A percentile compares a stretch with the other conserved stretches of the same genome.
Conservation (phyloP, 2,888 invertebrate species). For the Hesperia comma region DNA sequence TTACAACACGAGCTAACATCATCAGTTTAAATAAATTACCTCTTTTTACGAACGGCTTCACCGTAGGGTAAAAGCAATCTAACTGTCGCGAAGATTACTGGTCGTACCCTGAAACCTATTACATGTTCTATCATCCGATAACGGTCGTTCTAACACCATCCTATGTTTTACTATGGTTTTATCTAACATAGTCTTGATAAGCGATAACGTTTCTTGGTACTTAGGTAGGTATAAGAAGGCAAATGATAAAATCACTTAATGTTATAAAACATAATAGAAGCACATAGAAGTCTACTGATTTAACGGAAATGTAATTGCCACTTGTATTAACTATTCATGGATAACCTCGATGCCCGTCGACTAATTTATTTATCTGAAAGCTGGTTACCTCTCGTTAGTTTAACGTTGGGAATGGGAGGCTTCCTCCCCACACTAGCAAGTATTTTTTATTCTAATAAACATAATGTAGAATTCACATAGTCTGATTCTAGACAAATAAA, state of each 20-base stretch:
- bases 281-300: no score
- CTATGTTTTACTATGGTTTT: conserved; percentile 48
- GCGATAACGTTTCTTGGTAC: conserved; percentile 24
- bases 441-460: no score
- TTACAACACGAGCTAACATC: conserved; percentile 41
- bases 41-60: conserved; percentile 35
- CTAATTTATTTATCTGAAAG: no score
- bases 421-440: no score
- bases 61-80: conserved; percentile 58
- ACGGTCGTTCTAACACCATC: conserved; percentile 66
- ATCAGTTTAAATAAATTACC: conserved; percentile 35
- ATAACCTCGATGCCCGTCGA: no score
- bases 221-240: neutral
- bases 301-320: no score
- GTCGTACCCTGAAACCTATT: conserved; percentile 63
- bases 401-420: no score
- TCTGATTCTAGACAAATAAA: no score
- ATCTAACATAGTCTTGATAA: conserved; percentile 34
- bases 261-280: neutral
- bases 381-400: no score
- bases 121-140: conserved; percentile 67
- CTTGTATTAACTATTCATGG: no score
- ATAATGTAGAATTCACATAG: no score
- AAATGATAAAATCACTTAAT: conserved; percentile 3
- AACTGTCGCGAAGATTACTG: conserved; percentile 67